Percentiles rank a stretch among this genome's conserved stretches.
Conservation (phyloP, 2,888 invertebrate genomes). For the Polydrusus tereticollis region DNA sequence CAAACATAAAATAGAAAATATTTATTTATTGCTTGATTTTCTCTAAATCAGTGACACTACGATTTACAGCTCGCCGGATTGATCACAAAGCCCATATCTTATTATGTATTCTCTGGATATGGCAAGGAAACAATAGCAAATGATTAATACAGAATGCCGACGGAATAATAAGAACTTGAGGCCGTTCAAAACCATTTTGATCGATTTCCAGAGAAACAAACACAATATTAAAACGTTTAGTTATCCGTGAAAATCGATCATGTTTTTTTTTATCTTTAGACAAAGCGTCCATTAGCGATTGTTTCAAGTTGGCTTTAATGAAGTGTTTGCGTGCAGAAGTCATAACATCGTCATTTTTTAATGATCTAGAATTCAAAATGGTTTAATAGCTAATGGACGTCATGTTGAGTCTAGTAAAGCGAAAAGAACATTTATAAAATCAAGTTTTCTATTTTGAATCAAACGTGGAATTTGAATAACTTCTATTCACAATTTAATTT, state of each 20-base stretch:
- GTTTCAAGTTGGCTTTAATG: neutral
- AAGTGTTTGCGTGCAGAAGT: neutral
- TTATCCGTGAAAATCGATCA: neutral
- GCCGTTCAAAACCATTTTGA: slow-evolving; percentile 1
- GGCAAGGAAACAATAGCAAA: neutral
- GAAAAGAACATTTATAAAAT: too few relatives aligned
- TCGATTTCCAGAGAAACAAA: neutral
- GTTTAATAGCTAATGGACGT: neutral
- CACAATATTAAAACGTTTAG: neutral
- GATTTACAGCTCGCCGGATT: too few relatives aligned
- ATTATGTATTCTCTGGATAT: neutral
- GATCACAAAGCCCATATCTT: too few relatives aligned
- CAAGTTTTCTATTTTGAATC: too few relatives aligned
- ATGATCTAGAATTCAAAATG: neutral
- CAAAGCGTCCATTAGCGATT: neutral
- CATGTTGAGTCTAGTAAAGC: too few relatives aligned
- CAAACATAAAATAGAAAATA: too few relatives aligned
- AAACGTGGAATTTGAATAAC: too few relatives aligned
- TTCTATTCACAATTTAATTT: too few relatives aligned
- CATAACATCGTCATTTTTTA: neutral
- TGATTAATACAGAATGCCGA: neutral
- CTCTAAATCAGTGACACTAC: too few relatives aligned
- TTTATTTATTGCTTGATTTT: too few relatives aligned
- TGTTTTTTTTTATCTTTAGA: neutral
- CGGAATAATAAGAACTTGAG: neutral